phyloP scores from a whole-genome alignment of 2,888 invertebrate genomes.

The Cantharis flavilabris region DNA sequence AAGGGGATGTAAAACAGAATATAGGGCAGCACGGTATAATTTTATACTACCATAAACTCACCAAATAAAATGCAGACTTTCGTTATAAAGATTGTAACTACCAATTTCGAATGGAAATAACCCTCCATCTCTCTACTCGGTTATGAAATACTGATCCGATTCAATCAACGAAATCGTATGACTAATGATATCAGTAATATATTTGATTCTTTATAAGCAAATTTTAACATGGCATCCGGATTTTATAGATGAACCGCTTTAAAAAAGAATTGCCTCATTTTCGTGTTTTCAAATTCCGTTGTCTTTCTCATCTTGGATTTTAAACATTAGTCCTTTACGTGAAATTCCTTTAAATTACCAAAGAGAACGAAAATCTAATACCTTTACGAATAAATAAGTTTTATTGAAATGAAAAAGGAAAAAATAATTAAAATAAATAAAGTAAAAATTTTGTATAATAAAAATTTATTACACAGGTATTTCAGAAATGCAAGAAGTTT shows the following conservation, averaged over 20 bases:
- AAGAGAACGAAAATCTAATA: conserved; percentile 30
- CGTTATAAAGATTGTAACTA: conserved; percentile 20
- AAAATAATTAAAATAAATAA: conserved; percentile 23
- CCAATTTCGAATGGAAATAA: conserved; percentile 21
- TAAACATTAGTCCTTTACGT: conserved; percentile 37
- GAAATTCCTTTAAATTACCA: conserved; percentile 36
- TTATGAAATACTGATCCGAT: conserved; percentile 25
- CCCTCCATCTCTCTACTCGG: conserved; percentile 3
- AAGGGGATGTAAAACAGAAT: conserved; percentile 3
- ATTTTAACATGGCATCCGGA: conserved; percentile 11
- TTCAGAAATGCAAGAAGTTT: not conserved
- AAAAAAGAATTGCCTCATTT: conserved; percentile 32
- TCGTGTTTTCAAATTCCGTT: conserved; percentile 9
- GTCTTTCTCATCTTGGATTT: conserved; percentile 14
- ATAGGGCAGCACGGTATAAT: conserved; percentile 17
- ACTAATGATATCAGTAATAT: conserved; percentile 20
- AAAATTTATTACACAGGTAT: conserved; percentile 33
- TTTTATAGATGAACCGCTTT: conserved; percentile 28
- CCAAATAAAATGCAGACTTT: conserved; percentile 17
- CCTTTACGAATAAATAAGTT: conserved; percentile 33
- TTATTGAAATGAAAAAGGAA: conserved; percentile 29
- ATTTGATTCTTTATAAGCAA: conserved; percentile 6
- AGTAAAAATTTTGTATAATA: conserved; percentile 27
- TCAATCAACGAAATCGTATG: conserved; percentile 25
- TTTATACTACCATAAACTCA: conserved; percentile 14